A percentile compares a stretch with the other conserved stretches of the same genome.
These are phyloP conservation scores for Podiceps cristatus DNA, from an alignment of 2,113 vertebrate species.

Conservation along the genomic window DNA sequence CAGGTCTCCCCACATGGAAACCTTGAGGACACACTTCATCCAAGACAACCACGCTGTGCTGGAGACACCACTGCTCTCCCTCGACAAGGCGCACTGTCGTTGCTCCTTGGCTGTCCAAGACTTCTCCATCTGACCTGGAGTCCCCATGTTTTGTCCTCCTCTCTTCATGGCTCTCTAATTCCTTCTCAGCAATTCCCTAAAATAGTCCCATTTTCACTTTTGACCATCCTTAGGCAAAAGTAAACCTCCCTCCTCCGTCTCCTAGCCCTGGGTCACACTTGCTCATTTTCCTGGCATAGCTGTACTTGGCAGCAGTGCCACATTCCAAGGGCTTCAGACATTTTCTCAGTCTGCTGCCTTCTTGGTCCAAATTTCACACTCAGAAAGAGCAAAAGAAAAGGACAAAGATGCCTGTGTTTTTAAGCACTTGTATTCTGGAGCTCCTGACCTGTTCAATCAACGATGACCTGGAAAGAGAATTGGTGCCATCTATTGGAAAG, in stretches of 20 bases:
- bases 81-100: background rate
- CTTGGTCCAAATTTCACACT: conserved; percentile 41
- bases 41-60: background rate
- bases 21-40: background rate
- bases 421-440: background rate
- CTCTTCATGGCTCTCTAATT: background rate
- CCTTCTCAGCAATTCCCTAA: background rate
- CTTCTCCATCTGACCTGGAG: background rate
- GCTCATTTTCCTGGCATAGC: background rate
- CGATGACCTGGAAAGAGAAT: background rate
- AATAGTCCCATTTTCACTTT: background rate
- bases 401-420: conserved; percentile 16
- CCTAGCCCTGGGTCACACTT: background rate
- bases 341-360: conserved; percentile 31
- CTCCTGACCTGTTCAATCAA: background rate
- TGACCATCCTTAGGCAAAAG: background rate
- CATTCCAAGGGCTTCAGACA: conserved; percentile 55
- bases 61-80: background rate
- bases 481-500: conserved; percentile 61
- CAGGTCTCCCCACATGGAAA: background rate
- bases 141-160: background rate
- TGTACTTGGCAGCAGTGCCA: conserved; percentile 30
- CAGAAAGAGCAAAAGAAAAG: conserved; percentile 39
- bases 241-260: background rate
- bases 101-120: background rate